Base-by-base conservation (phyloP, 2,888 invertebrate genomes). In the Diachrysia chrysitis region DNA sequence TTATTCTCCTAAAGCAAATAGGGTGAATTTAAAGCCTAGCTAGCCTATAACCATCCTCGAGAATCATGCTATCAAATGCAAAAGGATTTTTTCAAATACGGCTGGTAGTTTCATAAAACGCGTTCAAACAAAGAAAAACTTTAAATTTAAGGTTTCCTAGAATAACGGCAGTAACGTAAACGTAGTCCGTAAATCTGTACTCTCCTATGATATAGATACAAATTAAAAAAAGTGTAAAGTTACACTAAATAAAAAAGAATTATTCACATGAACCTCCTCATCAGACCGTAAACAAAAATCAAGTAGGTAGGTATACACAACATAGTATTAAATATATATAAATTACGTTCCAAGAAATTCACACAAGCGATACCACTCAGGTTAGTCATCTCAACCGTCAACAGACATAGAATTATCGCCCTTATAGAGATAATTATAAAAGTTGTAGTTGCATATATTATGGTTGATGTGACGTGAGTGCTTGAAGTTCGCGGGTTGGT, bases 401-500 rank as follows among this genome's bases (percentile, higher is more conserved):
- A 17, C 2, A 6, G 25, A 29, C 59, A 73, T 5, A 42, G 63
- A 12, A 66, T 53, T 58, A 29, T 48, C 19, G 12, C 0, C 55
- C 12, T 32, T 63, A 9, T 0, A 0, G 0, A 0, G 0, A 3
- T 21, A 1, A 1, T 0, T 1, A 63, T 55, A 70, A 9, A 37
- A 51, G 37, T 58, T 19, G 58, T 0, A 67, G 35, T 62, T 6
- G 63, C 53, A 21, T 73, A 67, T 2, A n/a, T n/a, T n/a, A 23
- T 5, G 0, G 5, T 42, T 17, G 2, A 6, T 2, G 58, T 21
- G 9, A 10, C 23, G 37, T 46, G 63, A 51, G 48, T 59, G 29
- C 53, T 58, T 42, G 54, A 51, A 37, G 70, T 66, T 71, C 51
- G 71, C 61, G 51, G 51, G 65, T 19, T 10, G 56, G 65, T 67